Conservation (phyloP, 1,140 invertebrate genomes). For the Eueides isabella region DNA sequence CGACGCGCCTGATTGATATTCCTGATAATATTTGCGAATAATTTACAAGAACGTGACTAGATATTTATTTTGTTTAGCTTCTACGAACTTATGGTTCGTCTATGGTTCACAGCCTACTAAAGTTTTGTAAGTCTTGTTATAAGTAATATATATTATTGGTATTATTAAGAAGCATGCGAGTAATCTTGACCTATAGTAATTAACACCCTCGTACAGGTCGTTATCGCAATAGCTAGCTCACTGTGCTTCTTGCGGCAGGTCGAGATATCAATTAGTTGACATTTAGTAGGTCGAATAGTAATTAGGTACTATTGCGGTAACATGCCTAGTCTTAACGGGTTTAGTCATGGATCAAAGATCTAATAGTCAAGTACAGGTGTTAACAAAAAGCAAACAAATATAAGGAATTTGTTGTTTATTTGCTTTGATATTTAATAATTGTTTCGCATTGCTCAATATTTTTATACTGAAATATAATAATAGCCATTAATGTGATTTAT, state of each 20-base stretch:
- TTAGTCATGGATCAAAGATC: slow-evolving; percentile 34
- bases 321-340: slow-evolving; percentile 36
- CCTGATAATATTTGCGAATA: slow-evolving; percentile 57
- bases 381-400: not conserved
- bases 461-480: no score
- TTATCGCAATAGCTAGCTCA: slow-evolving; percentile 31
- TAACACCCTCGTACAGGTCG: slow-evolving; percentile 36
- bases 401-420: not conserved
- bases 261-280: slow-evolving; percentile 46
- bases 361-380: slow-evolving; percentile 7
- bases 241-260: slow-evolving; percentile 21
- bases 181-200: slow-evolving; percentile 34
- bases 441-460: not conserved
- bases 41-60: slow-evolving; percentile 54
- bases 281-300: slow-evolving; percentile 65
- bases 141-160: no score
- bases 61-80: slow-evolving; percentile 16
- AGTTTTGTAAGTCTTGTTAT: no score
- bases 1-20: slow-evolving; percentile 56
- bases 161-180: no score
- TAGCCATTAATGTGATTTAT: no score
- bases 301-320: slow-evolving; percentile 61
- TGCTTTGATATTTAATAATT: not conserved
- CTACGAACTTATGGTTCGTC: not conserved
- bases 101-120: no score